phyloP scores from a whole-genome alignment of 2,113 vertebrate species.

The Chelonoidis abingdonii region DNA sequence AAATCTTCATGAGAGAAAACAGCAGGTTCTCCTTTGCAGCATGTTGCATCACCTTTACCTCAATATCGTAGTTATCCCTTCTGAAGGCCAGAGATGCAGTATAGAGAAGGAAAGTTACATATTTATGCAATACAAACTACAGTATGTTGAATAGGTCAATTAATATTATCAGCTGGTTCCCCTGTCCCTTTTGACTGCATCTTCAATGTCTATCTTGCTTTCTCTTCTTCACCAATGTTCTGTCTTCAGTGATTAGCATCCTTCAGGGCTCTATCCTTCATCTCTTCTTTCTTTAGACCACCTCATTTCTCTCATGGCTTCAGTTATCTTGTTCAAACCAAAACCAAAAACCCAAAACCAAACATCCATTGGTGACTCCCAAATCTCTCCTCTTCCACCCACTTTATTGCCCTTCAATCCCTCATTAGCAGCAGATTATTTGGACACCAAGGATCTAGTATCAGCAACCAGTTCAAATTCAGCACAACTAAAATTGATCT shows the following conservation, averaged over 20 bases:
- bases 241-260: not conserved
- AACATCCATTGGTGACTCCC: not conserved
- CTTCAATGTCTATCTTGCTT: not conserved
- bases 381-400: not conserved
- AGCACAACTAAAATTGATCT: not conserved
- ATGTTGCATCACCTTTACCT: no score
- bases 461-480: not conserved
- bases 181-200: not conserved
- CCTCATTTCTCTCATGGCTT: not conserved
- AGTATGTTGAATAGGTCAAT: not conserved
- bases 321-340: not conserved
- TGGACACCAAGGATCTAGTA: not conserved
- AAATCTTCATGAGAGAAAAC: no score
- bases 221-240: not conserved
- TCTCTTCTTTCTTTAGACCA: not conserved
- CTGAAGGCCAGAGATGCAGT: no score
- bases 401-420: not conserved
- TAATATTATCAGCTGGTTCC: not conserved
- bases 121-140: no score
- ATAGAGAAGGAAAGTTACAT: no score
- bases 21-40: no score
- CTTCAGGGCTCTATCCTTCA: not conserved
- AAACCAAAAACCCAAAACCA: no score
- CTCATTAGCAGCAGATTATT: not conserved
- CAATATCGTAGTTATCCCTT: no score